Evolutionary conservation across 2,797 vertebrate species (phyloP), one percentile per base, ranked within the genome.

Genomic region (Chromobotia macracanthus): DNA sequence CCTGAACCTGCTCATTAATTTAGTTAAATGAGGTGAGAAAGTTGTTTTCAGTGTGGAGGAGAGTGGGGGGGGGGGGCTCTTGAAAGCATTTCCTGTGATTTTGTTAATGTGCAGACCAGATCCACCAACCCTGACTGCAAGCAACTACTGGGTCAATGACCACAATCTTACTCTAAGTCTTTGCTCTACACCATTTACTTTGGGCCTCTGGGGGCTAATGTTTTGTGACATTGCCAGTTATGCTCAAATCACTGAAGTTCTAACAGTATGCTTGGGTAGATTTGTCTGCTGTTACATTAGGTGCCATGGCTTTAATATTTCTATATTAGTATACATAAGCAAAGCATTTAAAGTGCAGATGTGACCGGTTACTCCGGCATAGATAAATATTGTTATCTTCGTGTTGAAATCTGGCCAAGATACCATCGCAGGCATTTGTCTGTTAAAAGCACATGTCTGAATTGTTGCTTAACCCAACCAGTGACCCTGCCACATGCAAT

Each of bases 21-120:
- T 89, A 91, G 93, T 94, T 91, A 92, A 94, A 93, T 94, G 92
- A 94, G 93, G 92, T 94, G 93, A 92, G 89, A 93, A 90, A 91
- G 86, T 85, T 82, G 87, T 86, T 91, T 90, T 89, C 88, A 86
- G 91, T 88, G 87, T 90, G 88, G 92, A 79, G 18, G 86, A 87
- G 89, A n/a, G n/a, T n/a, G n/a, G n/a, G 88, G 80, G 85, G 64
- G 38, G 64, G 38, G 84, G 82, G 74, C 83, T 86, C 84, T 88
- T 88, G 83, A 91, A 91, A 89, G 84, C 86, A 88, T 89, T 93
- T 92, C 86, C 90, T 91, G 87, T 85, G 84, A 89, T 91, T 90
- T 89, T 79, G 79, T 69, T 88, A 88, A 90, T 81, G 72, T 83
- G 87, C 74, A 84, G 83, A 84, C 80, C 87, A 83, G 83, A 86